phyloP scores from a whole-genome alignment of 2,797 vertebrate genomes.

The Esox masquinongy region DNA sequence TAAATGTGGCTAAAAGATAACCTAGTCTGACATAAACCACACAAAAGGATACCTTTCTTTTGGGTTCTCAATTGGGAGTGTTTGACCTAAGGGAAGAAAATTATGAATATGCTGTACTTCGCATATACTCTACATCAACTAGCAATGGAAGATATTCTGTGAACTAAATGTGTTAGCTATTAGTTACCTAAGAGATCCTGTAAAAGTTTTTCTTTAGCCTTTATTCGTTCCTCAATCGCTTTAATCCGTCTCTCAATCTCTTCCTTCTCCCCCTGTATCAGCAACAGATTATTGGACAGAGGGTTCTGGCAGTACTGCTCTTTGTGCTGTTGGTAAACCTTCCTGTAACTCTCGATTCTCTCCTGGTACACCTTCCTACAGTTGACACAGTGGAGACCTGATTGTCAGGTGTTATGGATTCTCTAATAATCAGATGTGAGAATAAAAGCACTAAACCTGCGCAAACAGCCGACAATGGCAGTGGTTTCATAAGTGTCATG shows the following conservation, averaged over 20 bases:
- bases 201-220: slow-evolving; percentile 62
- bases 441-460: no score
- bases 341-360: slow-evolving; percentile 64
- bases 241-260: slow-evolving; percentile 66
- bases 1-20: not conserved
- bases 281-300: slow-evolving; percentile 67
- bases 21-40: not conserved
- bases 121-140: not conserved
- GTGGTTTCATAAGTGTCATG: no score
- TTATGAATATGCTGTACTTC: slow-evolving; percentile 19
- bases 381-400: slow-evolving; percentile 20
- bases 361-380: slow-evolving; percentile 67
- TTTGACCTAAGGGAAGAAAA: slow-evolving; percentile 44
- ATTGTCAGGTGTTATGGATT: not conserved
- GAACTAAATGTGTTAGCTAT: not conserved
- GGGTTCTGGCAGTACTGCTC: slow-evolving; percentile 65
- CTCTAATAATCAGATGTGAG: not conserved
- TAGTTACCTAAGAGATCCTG: slow-evolving; percentile 33
- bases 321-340: slow-evolving; percentile 63
- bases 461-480: no score
- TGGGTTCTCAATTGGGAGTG: slow-evolving; percentile 33
- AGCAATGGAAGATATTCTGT: not conserved
- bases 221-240: slow-evolving; percentile 64
- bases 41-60: slow-evolving; percentile 53
- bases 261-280: slow-evolving; percentile 64